Evolutionary conservation across 2,888 invertebrate species (phyloP), one percentile per base, ranked within the genome.

Genomic region (Hoplodrina blanda): DNA sequence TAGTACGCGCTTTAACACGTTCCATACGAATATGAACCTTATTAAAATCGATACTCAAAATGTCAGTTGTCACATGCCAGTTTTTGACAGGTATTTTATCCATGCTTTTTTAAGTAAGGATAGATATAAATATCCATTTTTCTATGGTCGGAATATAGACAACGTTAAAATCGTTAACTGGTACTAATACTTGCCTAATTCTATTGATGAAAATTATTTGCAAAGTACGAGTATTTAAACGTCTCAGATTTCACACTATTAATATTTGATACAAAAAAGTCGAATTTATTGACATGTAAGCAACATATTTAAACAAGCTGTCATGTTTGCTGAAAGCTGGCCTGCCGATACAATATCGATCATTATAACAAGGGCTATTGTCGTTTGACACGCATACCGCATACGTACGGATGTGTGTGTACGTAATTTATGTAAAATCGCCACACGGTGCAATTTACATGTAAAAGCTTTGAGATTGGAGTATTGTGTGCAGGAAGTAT

Each of bases 371-470:
- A 72, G 54, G 61, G 55, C 65, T 65, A 73, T 78, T 78, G 69
- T 62, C 56, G 33, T 20, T 15, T 44, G 65, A 67, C 74, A 82
- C 70, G 69, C 74, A 74, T 52, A 37, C 49, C 60, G 20, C 53
- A 70, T n/a, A 46, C 11, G 13, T 46, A 15, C 44, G 13, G 19
- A 50, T 25, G 15, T 50, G 25, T 56, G 41, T 56, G 41, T 7
- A 52, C 64, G 63, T 78, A 82, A 82, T 81, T 81, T 84, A 80
- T 82, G 73, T 72, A 67, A 71, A 83, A 82, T 76, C 69, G 62
- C 60, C 69, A 55, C 69, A 63, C 64, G 69, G 66, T 81, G 69
- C 70, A 78, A 84, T 85, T 87, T 86, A 80, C 85, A 86, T 85
- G 72, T 76, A 64, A 84, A 85, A 71, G 73, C 73, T 60, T 46